Evolutionary conservation across 2,113 vertebrate genomes (phyloP).

Genomic region (Grammomys surdaster): DNA sequence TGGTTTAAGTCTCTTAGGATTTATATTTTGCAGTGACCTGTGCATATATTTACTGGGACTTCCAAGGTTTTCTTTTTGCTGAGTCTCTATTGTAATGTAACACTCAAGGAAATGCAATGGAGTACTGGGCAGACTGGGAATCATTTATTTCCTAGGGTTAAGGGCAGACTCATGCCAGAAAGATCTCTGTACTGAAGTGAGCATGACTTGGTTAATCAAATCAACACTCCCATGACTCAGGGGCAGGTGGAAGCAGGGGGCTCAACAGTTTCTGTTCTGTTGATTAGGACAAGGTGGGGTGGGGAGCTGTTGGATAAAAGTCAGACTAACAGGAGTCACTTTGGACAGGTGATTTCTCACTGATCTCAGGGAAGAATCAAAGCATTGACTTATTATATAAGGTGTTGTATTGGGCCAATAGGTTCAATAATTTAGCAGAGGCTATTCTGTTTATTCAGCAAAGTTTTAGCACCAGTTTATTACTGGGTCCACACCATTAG

Average conservation of each 20-base stretch:
- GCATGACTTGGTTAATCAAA: neutral
- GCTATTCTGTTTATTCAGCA: neutral
- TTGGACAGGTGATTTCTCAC: neutral
- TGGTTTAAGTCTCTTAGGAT: neutral
- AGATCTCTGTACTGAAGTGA: neutral
- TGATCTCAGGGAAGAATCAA: neutral
- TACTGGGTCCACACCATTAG: neutral
- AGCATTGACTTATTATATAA: neutral
- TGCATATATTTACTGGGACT: neutral
- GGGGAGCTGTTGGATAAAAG: neutral
- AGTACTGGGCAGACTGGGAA: neutral
- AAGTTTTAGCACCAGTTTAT: neutral
- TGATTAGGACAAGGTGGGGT: neutral
- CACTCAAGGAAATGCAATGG: neutral
- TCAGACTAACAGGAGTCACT: neutral
- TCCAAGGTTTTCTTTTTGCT: neutral
- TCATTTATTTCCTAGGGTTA: neutral
- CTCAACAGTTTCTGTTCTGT: neutral
- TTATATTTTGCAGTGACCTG: neutral
- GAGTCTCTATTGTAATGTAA: neutral
- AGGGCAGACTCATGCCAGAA: neutral
- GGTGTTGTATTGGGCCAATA: neutral
- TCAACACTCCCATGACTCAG: neutral
- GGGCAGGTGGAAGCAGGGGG: neutral
- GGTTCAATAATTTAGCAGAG: neutral